Percentiles rank a stretch among this genome's conserved stretches.
Conservation (phyloP, 30 jellyfish, hydroid and myxozoan genomes). For the Turritopsis dohrnii region DNA sequence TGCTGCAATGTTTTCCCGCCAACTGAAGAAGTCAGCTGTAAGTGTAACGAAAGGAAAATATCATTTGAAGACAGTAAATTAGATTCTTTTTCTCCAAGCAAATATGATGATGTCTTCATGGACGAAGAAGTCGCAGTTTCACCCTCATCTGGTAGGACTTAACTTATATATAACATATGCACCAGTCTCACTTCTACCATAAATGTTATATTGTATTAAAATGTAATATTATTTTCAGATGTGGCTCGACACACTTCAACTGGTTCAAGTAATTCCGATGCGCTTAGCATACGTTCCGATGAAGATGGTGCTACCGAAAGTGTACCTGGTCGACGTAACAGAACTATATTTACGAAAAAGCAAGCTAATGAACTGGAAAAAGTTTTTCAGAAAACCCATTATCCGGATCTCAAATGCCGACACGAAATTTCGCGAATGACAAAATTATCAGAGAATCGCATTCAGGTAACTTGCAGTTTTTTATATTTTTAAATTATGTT, state of each 20-base stretch:
- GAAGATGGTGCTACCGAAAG: background rate
- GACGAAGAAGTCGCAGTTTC: slow-evolving; percentile 7
- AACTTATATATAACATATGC: background rate
- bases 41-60: background rate
- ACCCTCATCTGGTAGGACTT: background rate
- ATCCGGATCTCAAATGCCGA: slow-evolving; percentile 80
- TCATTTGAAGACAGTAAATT: background rate
- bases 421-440: slow-evolving; percentile 66
- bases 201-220: background rate
- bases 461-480: slow-evolving; percentile 58
- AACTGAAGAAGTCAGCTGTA: background rate
- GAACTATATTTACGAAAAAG: slow-evolving; percentile 74
- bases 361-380: slow-evolving; percentile 71
- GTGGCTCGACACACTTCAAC: background rate
- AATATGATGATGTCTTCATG: slow-evolving; percentile 22
- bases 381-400: slow-evolving; percentile 68
- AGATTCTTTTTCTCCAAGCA: background rate
- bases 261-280: slow-evolving; percentile 9
- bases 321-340: slow-evolving; percentile 49
- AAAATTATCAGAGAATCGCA: slow-evolving; percentile 66
- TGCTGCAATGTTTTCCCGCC: background rate
- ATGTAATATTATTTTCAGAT: background rate
- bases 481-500: background rate
- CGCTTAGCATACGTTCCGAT: slow-evolving; percentile 19
- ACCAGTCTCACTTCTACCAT: background rate